Conservation (phyloP, 2,797 vertebrate species). For the Gouania willdenowi region DNA sequence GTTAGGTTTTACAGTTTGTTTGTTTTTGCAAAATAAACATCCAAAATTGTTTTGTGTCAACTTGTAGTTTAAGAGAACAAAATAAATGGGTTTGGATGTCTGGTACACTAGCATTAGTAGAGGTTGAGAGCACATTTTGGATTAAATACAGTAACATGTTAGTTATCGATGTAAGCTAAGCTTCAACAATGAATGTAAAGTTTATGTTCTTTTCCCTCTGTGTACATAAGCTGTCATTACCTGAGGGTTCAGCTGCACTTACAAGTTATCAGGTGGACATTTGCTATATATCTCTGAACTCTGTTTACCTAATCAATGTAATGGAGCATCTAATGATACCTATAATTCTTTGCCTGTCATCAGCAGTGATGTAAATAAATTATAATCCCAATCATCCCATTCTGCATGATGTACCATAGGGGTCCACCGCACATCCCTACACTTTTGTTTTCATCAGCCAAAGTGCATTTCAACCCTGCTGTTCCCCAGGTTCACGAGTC, state of each 20-base stretch:
- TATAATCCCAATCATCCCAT: slow-evolving; percentile 20
- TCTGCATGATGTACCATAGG: slow-evolving; percentile 10
- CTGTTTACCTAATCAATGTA: slow-evolving; percentile 20
- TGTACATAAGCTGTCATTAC: slow-evolving; percentile 1
- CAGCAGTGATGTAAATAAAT: slow-evolving; percentile 30
- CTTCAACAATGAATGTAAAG: too few species aligned
- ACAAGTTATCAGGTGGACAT: slow-evolving; percentile 21
- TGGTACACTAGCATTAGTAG: too few species aligned
- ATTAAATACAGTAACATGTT: too few species aligned
- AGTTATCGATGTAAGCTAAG: too few species aligned
- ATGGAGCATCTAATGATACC: slow-evolving; percentile 24
- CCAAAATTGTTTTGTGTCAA: too few species aligned
- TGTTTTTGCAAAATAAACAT: too few species aligned
- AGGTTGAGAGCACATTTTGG: too few species aligned
- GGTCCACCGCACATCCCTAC: slow-evolving; percentile 5
- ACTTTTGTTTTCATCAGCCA: slow-evolving; percentile 35
- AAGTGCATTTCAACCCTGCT: slow-evolving; percentile 9
- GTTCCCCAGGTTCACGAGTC: too few species aligned
- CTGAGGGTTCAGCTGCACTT: slow-evolving; percentile 5
- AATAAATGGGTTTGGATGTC: too few species aligned
- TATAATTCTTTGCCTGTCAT: slow-evolving; percentile 32
- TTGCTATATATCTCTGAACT: slow-evolving; percentile 25
- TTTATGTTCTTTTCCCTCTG: slow-evolving; percentile 12
- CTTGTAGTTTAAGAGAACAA: too few species aligned
- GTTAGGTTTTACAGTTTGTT: too few species aligned